phyloP scores from a whole-genome alignment of 2,113 vertebrate genomes.

The Crotalus tigris region DNA sequence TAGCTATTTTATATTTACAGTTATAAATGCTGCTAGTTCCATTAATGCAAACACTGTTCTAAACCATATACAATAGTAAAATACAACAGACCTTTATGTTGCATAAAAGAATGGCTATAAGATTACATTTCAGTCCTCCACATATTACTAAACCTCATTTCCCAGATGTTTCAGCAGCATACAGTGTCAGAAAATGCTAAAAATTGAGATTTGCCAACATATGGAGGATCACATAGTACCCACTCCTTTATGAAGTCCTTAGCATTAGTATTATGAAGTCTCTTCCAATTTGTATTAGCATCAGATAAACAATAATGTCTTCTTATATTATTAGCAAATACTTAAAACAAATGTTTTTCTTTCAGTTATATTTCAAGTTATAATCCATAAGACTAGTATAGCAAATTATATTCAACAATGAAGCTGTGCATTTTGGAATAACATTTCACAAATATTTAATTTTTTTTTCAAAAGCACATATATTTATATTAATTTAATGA shows the following conservation, averaged over 20 bases:
- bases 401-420: not conserved
- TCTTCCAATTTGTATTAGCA: not conserved
- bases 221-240: not conserved
- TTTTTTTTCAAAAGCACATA: not conserved
- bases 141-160: not conserved
- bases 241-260: not conserved
- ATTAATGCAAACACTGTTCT: not conserved
- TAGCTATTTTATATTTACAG: not conserved
- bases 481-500: not conserved
- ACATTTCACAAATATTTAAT: not conserved
- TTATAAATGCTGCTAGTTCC: not conserved
- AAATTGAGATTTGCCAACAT: not conserved
- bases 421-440: not conserved
- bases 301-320: not conserved
- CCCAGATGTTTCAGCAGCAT: not conserved
- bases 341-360: not conserved
- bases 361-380: not conserved
- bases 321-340: not conserved
- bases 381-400: not conserved
- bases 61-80: not conserved
- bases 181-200: not conserved
- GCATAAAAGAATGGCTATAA: not conserved
- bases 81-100: not conserved
- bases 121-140: not conserved
- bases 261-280: not conserved